Percentiles rank a stretch among this genome's conserved stretches.
These are phyloP conservation scores for Noctua janthina DNA, from an alignment of 2,888 invertebrate species.

Conservation along the genomic window DNA sequence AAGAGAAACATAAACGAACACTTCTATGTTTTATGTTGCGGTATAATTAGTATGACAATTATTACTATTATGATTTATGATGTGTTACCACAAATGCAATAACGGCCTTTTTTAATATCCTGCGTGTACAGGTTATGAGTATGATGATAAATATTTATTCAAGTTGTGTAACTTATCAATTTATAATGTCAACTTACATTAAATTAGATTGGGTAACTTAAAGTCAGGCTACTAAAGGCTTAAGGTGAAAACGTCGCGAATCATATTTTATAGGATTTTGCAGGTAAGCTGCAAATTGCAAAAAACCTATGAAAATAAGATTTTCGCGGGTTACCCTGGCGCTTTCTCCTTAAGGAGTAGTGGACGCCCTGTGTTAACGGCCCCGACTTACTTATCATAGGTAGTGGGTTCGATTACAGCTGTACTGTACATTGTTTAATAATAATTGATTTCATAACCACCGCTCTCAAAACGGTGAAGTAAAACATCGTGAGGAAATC, in stretches of 20 bases:
- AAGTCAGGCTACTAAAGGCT: not conserved
- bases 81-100: not conserved
- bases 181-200: not conserved
- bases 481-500: not conserved
- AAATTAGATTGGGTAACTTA: not conserved
- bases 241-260: no score
- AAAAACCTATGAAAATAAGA: no score
- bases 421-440: not conserved
- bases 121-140: not conserved
- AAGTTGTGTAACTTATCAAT: not conserved
- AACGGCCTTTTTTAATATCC: not conserved
- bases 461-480: no score
- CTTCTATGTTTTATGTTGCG: not conserved
- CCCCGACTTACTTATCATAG: not conserved
- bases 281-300: no score
- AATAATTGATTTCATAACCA: not conserved
- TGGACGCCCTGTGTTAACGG: not conserved
- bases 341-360: not conserved
- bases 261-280: no score
- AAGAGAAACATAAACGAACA: constrained; percentile 3
- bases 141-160: not conserved
- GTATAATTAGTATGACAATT: not conserved
- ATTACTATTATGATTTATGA: constrained; percentile 9
- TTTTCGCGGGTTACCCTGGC: no score
- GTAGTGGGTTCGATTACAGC: not conserved